Evolutionary conservation across 2,113 vertebrate species (phyloP).

Genomic region (Nettapus auritus): DNA sequence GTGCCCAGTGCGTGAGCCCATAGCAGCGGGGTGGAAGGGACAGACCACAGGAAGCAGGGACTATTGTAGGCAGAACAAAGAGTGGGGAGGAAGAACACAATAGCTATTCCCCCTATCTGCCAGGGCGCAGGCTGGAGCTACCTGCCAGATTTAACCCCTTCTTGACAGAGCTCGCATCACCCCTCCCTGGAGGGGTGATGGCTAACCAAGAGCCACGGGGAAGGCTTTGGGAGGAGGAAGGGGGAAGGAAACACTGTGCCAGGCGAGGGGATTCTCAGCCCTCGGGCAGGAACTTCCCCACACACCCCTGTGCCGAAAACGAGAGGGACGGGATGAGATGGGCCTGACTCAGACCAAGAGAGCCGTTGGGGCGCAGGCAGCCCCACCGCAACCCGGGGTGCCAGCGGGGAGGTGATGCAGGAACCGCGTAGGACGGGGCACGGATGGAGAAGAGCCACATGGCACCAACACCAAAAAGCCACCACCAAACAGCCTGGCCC

Average conservation of each 20-base stretch:
- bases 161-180: not conserved
- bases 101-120: not conserved
- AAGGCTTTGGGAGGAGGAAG: not conserved
- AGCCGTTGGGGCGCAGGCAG: not conserved
- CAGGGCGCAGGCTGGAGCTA: not conserved
- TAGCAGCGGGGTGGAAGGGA: not conserved
- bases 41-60: slow-evolving; percentile 56
- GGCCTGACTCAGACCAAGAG: slow-evolving; percentile 40
- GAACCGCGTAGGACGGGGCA: not conserved
- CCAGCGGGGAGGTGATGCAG: not conserved
- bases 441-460: accelerated
- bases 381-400: accelerated
- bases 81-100: slow-evolving; percentile 12
- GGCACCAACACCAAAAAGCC: not conserved
- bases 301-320: not conserved
- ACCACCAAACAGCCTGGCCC: not conserved
- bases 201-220: not conserved
- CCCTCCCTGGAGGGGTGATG: not conserved
- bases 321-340: not conserved
- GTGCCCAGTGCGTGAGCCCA: not conserved
- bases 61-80: slow-evolving; percentile 64
- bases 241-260: accelerated
- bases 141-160: slow-evolving; percentile 50
- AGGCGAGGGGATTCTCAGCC: not conserved
- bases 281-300: not conserved